These are phyloP conservation scores for Martes martes DNA, from an alignment of 2,113 vertebrate genomes.

Conservation along the genomic window DNA sequence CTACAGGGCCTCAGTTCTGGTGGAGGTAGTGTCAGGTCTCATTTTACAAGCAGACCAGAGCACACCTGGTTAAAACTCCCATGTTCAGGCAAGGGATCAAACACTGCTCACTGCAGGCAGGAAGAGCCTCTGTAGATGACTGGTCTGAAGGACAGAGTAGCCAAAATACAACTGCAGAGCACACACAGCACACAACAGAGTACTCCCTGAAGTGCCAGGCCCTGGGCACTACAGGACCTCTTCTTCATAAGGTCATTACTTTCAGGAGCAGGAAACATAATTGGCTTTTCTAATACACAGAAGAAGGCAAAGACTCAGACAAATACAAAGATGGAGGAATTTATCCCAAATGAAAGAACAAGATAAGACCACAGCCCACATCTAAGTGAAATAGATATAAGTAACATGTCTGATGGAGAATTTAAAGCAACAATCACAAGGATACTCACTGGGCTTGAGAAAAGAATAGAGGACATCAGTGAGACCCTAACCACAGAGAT, in stretches of 20 bases:
- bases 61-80: background rate
- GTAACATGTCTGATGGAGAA: background rate
- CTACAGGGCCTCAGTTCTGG: background rate
- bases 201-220: background rate
- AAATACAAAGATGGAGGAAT: background rate
- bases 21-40: background rate
- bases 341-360: background rate
- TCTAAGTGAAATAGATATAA: background rate
- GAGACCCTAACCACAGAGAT: background rate
- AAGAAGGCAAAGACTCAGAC: background rate
- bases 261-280: background rate
- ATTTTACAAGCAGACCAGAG: background rate
- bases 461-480: background rate
- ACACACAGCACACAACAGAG: background rate
- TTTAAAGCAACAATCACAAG: background rate
- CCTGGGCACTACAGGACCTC: background rate
- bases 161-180: background rate
- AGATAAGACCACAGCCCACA: background rate
- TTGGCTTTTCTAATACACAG: background rate
- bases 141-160: background rate
- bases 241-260: background rate
- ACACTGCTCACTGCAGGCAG: background rate
- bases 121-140: background rate
- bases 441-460: background rate
- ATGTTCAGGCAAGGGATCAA: background rate